Evolutionary conservation across 1,140 invertebrate species (phyloP).

Genomic region (Colletes gigas): DNA sequence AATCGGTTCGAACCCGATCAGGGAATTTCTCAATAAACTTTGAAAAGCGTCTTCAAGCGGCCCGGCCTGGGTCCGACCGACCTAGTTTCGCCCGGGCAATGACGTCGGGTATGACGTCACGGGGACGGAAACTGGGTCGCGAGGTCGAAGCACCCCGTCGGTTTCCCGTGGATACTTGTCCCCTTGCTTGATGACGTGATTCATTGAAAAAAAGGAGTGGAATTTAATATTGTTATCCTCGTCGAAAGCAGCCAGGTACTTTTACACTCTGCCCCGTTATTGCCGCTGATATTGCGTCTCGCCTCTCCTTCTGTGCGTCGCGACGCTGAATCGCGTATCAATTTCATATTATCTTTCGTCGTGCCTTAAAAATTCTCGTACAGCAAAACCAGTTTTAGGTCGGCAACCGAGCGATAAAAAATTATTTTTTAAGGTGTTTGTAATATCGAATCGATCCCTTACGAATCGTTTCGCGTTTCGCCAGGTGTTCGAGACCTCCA

Average conservation of each 20-base stretch:
- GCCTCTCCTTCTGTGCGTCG: background rate
- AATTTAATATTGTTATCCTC: slow-evolving; percentile 51
- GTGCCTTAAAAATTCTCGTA: too few relatives aligned
- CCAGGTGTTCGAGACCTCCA: too few relatives aligned
- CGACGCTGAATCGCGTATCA: too few relatives aligned
- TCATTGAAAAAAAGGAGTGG: slow-evolving; percentile 64
- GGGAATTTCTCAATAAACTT: slow-evolving; percentile 72
- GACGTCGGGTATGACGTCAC: slow-evolving; percentile 75
- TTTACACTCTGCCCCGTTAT: background rate
- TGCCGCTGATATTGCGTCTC: background rate
- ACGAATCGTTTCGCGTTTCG: too few relatives aligned
- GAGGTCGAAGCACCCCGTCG: slow-evolving; percentile 69
- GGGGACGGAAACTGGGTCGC: slow-evolving; percentile 66
- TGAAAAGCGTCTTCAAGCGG: slow-evolving; percentile 61
- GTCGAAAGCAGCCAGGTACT: slow-evolving; percentile 9
- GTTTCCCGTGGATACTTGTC: slow-evolving; percentile 59
- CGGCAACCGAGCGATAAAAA: too few relatives aligned
- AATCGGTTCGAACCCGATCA: slow-evolving; percentile 39
- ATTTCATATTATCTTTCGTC: too few relatives aligned
- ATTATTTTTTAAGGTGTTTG: too few relatives aligned
- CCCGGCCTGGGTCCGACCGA: slow-evolving; percentile 66
- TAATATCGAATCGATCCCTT: too few relatives aligned
- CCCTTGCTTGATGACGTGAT: slow-evolving; percentile 54
- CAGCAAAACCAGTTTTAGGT: too few relatives aligned
- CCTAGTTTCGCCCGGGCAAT: slow-evolving; percentile 75